phyloP scores from a whole-genome alignment of 2,797 vertebrate genomes.

The Pipistrellus pipistrellus region DNA sequence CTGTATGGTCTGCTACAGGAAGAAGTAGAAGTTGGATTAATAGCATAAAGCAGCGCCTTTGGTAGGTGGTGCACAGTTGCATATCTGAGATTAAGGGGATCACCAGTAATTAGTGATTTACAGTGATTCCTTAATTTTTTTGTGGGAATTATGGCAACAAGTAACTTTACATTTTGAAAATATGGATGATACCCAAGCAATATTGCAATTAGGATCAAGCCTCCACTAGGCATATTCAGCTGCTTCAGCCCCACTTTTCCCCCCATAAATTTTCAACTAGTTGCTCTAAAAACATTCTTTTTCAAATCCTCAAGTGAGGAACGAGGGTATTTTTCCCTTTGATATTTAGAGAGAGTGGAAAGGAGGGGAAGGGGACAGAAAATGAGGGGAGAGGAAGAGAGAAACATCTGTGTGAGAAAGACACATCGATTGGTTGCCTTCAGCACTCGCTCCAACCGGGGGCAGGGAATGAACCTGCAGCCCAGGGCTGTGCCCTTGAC shows the following conservation, averaged over 20 bases:
- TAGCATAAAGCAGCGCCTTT: background rate
- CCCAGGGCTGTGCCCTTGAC: background rate
- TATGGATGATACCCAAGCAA: background rate
- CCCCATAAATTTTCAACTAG: constrained; percentile 33
- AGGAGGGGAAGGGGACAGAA: background rate
- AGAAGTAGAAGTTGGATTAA: constrained; percentile 12
- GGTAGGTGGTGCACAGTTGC: background rate
- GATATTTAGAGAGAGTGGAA: background rate
- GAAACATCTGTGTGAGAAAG: background rate
- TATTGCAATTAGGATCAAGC: background rate
- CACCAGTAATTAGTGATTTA: background rate
- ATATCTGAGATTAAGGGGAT: background rate
- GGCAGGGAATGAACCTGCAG: background rate
- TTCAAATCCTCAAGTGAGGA: background rate
- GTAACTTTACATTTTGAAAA: background rate
- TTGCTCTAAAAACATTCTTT: constrained; percentile 21
- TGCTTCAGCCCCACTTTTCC: background rate
- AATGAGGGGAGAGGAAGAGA: background rate
- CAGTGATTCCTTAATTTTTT: background rate
- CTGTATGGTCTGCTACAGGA: background rate
- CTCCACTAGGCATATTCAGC: background rate
- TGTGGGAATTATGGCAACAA: background rate
- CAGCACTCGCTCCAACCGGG: background rate
- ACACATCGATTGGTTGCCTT: background rate
- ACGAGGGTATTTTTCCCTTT: background rate